phyloP scores from a whole-genome alignment of 1,140 invertebrate genomes.

The Nylanderia fulva region DNA sequence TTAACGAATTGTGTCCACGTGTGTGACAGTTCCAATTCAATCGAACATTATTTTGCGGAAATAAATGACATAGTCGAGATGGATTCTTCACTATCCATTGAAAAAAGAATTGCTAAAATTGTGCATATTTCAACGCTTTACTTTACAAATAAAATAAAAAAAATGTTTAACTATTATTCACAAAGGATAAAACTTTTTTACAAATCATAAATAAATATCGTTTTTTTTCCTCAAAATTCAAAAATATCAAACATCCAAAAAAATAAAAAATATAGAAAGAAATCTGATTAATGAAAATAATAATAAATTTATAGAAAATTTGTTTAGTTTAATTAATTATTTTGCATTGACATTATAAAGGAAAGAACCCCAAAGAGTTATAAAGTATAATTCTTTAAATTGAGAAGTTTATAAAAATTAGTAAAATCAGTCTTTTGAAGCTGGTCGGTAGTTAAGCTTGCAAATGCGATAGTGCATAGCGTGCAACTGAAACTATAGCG shows the following conservation, averaged over 20 bases:
- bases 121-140: not conserved
- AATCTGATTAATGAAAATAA: not conserved
- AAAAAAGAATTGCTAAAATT: constrained; percentile 12
- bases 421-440: not conserved
- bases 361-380: not conserved
- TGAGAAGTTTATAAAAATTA: not conserved
- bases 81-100: constrained; percentile 8
- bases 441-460: not conserved
- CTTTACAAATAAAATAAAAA: not conserved
- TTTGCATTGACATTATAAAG: not conserved
- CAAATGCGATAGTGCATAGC: constrained; percentile 19
- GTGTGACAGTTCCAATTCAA: constrained; percentile 33
- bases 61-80: constrained; percentile 33
- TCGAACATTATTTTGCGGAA: constrained; percentile 43
- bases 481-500: constrained; percentile 15
- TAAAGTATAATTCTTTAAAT: not conserved
- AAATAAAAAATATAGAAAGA: not conserved
- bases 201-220: too few species aligned
- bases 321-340: not conserved
- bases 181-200: not conserved
- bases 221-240: not conserved
- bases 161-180: not conserved
- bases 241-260: not conserved
- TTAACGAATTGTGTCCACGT: constrained; percentile 32
- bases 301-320: not conserved